Conservation (phyloP, 2,113 vertebrate genomes). For the Anser brachyrhynchus region DNA sequence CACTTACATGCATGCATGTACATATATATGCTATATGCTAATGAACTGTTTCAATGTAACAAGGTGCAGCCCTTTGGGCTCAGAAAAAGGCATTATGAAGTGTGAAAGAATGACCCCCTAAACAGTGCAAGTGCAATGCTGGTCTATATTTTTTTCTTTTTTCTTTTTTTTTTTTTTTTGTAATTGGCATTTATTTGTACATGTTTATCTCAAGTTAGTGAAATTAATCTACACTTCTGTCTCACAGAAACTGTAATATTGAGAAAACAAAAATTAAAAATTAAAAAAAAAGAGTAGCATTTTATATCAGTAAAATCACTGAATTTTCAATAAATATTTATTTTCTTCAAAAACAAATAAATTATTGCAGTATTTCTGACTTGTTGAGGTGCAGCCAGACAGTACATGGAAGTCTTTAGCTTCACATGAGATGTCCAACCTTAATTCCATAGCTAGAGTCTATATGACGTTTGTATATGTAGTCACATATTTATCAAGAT, state of each 20-base stretch:
- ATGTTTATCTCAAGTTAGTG: background rate
- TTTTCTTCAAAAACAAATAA: background rate
- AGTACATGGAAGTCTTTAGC: background rate
- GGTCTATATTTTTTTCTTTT: background rate
- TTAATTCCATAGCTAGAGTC: background rate
- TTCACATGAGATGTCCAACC: background rate
- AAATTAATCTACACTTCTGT: background rate
- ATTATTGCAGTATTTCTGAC: background rate
- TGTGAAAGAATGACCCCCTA: background rate
- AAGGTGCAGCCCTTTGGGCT: background rate
- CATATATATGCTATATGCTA: too few relatives aligned
- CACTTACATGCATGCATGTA: background rate
- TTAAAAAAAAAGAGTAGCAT: background rate
- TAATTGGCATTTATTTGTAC: background rate
- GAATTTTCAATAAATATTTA: background rate
- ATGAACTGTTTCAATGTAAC: background rate
- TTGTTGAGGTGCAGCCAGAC: background rate
- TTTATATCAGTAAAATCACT: background rate
- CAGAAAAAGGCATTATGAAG: background rate
- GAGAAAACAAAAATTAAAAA: background rate
- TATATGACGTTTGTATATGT: background rate
- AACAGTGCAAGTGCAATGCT: background rate
- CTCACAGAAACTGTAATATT: background rate
- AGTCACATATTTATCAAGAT: background rate
- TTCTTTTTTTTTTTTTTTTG: background rate